phyloP scores from a whole-genome alignment of 1,140 invertebrate species.

The Drosophila ohnishii region DNA sequence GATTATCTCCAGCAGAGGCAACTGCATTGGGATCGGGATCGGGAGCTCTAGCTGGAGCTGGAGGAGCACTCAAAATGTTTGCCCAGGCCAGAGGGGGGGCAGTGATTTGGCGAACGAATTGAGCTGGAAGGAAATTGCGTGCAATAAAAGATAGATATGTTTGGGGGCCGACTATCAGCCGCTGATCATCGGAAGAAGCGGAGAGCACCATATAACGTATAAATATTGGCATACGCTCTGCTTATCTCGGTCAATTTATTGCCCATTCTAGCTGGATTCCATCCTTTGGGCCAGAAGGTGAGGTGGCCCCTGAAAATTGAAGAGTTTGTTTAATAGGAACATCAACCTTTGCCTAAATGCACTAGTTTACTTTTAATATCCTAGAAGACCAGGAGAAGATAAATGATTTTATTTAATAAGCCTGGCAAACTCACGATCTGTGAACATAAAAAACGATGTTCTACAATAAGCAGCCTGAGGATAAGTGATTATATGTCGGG shows the following conservation, averaged over 20 bases:
- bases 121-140: slow-evolving; percentile 73
- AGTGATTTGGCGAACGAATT: slow-evolving; percentile 74
- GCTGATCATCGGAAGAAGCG: slow-evolving; percentile 58
- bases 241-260: slow-evolving; percentile 71
- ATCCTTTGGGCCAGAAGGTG: background rate
- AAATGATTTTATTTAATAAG: background rate
- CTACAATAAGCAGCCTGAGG: slow-evolving; percentile 1
- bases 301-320: background rate
- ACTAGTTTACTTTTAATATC: background rate
- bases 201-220: slow-evolving; percentile 39
- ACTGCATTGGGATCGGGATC: background rate
- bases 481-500: background rate
- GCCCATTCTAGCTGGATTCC: slow-evolving; percentile 9
- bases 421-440: background rate
- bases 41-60: slow-evolving; percentile 14
- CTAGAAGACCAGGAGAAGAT: background rate
- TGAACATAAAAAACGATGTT: background rate
- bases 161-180: slow-evolving; percentile 65
- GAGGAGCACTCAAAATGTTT: slow-evolving; percentile 58
- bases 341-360: slow-evolving; percentile 5
- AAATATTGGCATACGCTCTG: slow-evolving; percentile 71
- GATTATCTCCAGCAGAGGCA: slow-evolving; percentile 59
- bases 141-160: slow-evolving; percentile 80
- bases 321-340: slow-evolving; percentile 5
- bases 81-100: slow-evolving; percentile 27